Evolutionary conservation across 1,140 invertebrate genomes (phyloP).

Genomic region (Drosophila chauvacae): DNA sequence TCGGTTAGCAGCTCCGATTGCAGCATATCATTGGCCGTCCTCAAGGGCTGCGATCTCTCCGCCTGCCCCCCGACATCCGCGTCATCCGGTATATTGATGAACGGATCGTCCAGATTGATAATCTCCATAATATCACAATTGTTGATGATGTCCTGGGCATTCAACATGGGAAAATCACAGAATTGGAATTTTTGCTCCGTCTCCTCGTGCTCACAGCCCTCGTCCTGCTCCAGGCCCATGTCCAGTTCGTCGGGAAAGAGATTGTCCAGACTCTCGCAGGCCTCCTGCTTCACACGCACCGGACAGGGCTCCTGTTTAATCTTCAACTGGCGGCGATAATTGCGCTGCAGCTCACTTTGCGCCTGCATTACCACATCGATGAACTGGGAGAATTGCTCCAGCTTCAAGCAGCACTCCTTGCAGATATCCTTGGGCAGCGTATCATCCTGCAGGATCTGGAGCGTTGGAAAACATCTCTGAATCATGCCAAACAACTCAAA

Average conservation of each 20-base stretch:
- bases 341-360: constrained; percentile 73
- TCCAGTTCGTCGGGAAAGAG: constrained; percentile 77
- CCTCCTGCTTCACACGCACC: constrained; percentile 78
- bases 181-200: constrained; percentile 80
- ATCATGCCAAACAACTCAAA: constrained; percentile 80
- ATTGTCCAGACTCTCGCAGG: constrained; percentile 71
- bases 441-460: constrained; percentile 80
- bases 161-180: constrained; percentile 78
- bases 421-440: constrained; percentile 76
- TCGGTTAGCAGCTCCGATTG: constrained; percentile 72
- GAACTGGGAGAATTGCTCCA: constrained; percentile 70
- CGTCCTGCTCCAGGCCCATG: constrained; percentile 65
- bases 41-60: constrained; percentile 16
- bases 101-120: constrained; percentile 80
- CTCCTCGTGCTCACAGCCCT: constrained; percentile 63
- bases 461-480: constrained; percentile 80
- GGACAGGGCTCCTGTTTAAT: constrained; percentile 78
- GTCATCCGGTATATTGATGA: constrained; percentile 80
- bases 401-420: constrained; percentile 55
- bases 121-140: constrained; percentile 84
- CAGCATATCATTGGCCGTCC: constrained; percentile 60
- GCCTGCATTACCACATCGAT: constrained; percentile 77
- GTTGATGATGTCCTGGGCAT: constrained; percentile 80
- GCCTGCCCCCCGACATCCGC: constrained; percentile 54
- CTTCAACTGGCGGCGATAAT: constrained; percentile 74